These are phyloP conservation scores for Dascillus cervinus DNA, from an alignment of 2,888 invertebrate genomes.

Conservation along the genomic window DNA sequence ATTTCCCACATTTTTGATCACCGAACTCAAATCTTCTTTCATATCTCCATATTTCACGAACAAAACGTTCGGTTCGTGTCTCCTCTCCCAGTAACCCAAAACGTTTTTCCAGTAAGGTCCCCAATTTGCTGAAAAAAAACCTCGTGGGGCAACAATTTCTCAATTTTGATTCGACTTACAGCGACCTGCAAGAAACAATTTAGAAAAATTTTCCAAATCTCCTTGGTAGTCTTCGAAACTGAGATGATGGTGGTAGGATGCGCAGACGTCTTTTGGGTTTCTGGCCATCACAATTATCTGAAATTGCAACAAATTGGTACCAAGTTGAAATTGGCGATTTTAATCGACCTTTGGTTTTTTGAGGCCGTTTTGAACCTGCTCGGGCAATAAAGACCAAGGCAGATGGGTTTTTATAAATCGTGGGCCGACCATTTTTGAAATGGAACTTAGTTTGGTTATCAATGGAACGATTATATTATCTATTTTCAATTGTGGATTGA, in stretches of 20 bases:
- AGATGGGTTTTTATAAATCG: constrained; percentile 60
- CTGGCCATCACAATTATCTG: not conserved
- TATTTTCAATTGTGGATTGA: too few species aligned
- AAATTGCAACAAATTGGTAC: not conserved
- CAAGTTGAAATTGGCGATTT: too few species aligned
- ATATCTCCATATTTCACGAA: constrained; percentile 70
- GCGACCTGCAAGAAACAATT: not conserved
- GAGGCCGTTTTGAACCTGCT: constrained; percentile 37
- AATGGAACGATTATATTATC: too few species aligned
- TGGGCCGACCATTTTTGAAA: too few species aligned
- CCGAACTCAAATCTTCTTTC: constrained; percentile 38
- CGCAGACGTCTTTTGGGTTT: not conserved
- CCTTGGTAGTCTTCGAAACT: not conserved
- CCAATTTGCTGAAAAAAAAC: constrained; percentile 51
- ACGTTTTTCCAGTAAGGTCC: constrained; percentile 67
- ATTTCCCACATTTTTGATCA: constrained; percentile 15
- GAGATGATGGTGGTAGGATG: not conserved
- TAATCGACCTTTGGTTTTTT: constrained; percentile 3
- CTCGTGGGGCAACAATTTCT: too few species aligned
- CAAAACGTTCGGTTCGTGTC: constrained; percentile 55
- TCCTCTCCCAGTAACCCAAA: constrained; percentile 59
- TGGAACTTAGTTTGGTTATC: too few species aligned
- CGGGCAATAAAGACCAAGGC: constrained; percentile 59
- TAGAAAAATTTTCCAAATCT: not conserved
- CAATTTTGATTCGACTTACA: too few species aligned